phyloP scores from a whole-genome alignment of 1,140 invertebrate species.

The Lucilia cuprina region DNA sequence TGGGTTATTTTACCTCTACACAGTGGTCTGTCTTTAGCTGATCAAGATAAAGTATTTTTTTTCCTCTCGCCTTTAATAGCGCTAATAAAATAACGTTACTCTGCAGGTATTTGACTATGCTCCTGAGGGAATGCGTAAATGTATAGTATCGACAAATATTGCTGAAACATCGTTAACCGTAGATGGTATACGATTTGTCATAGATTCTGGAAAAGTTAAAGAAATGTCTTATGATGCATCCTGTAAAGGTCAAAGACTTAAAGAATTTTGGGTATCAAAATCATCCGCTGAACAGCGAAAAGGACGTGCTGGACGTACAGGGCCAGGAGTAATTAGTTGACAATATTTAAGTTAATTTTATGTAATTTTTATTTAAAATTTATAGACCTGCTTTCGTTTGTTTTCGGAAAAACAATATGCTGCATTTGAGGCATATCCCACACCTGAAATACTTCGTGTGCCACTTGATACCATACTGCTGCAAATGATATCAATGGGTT shows the following conservation, averaged over 20 bases:
- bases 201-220: constrained; percentile 97
- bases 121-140: constrained; percentile 94
- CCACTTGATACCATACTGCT: constrained; percentile 91
- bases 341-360: constrained; percentile 34
- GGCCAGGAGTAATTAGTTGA: constrained; percentile 58
- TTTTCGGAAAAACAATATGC: constrained; percentile 79
- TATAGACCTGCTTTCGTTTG: constrained; percentile 74
- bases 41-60: constrained; percentile 89
- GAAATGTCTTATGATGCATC: constrained; percentile 94
- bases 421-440: constrained; percentile 79
- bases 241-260: constrained; percentile 86
- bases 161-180: constrained; percentile 99
- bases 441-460: constrained; percentile 91
- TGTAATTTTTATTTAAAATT: not conserved
- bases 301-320: constrained; percentile 88
- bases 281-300: constrained; percentile 97
- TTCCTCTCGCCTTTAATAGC: no score
- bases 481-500: constrained; percentile 94
- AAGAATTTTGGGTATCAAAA: constrained; percentile 97
- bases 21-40: constrained; percentile 88
- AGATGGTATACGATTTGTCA: constrained; percentile 96
- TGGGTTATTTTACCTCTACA: constrained; percentile 98
- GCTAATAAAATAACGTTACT: no score
- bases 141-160: constrained; percentile 99
- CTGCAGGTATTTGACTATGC: constrained; percentile 91